A percentile compares a stretch with the other conserved stretches of the same genome.
Conservation (phyloP, 2,888 invertebrate species). For the Acrobasis consociella region DNA sequence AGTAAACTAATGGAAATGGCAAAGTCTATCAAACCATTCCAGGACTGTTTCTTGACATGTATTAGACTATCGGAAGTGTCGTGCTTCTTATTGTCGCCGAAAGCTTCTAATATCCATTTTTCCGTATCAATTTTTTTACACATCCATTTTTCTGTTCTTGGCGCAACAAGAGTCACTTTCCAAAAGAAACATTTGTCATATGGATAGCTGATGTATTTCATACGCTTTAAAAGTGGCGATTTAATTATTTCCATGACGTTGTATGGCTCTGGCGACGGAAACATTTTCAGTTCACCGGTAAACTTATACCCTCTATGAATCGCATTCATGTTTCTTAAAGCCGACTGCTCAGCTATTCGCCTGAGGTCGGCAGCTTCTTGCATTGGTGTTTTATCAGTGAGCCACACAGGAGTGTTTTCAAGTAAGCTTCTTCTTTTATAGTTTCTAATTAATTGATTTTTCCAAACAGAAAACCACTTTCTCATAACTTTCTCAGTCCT, state of each 20-base stretch:
- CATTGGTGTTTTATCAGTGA: slow-evolving; percentile 59
- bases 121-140: slow-evolving; percentile 69
- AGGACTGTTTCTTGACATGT: slow-evolving; percentile 67
- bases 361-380: slow-evolving; percentile 61
- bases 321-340: slow-evolving; percentile 67
- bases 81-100: slow-evolving; percentile 65
- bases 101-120: slow-evolving; percentile 71
- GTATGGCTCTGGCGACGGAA: slow-evolving; percentile 58
- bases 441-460: slow-evolving; percentile 57
- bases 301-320: slow-evolving; percentile 70
- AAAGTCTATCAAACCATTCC: slow-evolving; percentile 76
- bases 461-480: slow-evolving; percentile 71
- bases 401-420: slow-evolving; percentile 74
- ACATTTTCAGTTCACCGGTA: slow-evolving; percentile 56
- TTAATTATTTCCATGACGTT: slow-evolving; percentile 74
- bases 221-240: slow-evolving; percentile 69
- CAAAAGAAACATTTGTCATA: slow-evolving; percentile 77
- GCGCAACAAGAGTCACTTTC: slow-evolving; percentile 85
- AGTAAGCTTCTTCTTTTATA: slow-evolving; percentile 61
- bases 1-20: slow-evolving; percentile 69
- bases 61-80: slow-evolving; percentile 61
- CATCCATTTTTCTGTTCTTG: slow-evolving; percentile 71
- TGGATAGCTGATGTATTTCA: slow-evolving; percentile 73
- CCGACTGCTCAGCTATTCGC: slow-evolving; percentile 54
- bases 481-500: slow-evolving; percentile 59